Percentiles rank a stretch among this genome's conserved stretches.
Evolutionary conservation across 2,888 invertebrate species (phyloP).

Genomic region (Macaria notata): DNA sequence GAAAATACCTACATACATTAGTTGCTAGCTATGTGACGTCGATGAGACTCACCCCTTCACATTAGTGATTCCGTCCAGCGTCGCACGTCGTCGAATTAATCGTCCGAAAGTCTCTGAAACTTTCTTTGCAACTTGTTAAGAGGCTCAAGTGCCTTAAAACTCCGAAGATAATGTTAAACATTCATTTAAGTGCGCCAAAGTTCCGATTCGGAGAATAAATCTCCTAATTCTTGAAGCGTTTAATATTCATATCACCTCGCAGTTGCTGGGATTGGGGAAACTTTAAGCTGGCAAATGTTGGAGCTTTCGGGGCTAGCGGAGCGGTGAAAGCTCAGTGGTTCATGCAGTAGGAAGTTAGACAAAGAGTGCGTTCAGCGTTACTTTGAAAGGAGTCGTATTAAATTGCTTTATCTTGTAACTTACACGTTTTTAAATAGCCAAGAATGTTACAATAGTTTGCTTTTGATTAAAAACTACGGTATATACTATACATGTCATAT

Average conservation of each 20-base stretch:
- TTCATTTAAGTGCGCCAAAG: conserved; percentile 78
- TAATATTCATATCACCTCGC: conserved; percentile 77
- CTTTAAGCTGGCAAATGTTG: conserved; percentile 7
- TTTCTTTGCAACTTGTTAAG: conserved; percentile 78
- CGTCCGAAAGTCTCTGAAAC: conserved; percentile 79
- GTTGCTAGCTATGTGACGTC: conserved; percentile 1
- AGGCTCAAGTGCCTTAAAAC: conserved; percentile 74
- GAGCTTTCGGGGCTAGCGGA: not conserved
- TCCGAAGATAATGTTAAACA: conserved; percentile 80
- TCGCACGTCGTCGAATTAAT: conserved; percentile 76
- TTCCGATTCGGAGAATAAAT: conserved; percentile 77
- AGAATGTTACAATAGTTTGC: too few relatives aligned
- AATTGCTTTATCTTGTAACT: too few relatives aligned
- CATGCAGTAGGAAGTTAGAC: too few relatives aligned
- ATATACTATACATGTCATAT: too few relatives aligned
- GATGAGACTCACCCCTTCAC: conserved; percentile 59
- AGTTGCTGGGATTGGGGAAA: conserved; percentile 17
- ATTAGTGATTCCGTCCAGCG: conserved; percentile 77
- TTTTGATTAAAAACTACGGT: too few relatives aligned
- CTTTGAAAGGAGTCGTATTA: too few relatives aligned
- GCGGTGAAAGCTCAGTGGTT: conserved; percentile 1
- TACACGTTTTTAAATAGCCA: too few relatives aligned
- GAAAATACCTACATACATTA: too few relatives aligned
- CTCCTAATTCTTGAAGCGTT: conserved; percentile 77
- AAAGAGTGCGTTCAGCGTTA: too few relatives aligned